These are phyloP conservation scores for Epinotia brunnichana DNA, from an alignment of 2,888 invertebrate species.

Conservation along the genomic window DNA sequence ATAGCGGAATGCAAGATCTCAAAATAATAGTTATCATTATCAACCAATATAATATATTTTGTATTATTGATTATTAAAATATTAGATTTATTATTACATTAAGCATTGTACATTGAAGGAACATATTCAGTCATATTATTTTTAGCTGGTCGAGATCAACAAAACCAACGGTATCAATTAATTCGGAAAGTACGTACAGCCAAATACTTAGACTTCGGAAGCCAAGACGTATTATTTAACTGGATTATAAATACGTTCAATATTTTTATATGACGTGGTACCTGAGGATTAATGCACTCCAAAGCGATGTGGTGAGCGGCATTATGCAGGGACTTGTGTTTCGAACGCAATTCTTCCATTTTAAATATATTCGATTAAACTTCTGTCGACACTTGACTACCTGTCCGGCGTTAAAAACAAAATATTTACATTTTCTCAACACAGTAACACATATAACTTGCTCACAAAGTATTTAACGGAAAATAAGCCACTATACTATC, in stretches of 20 bases:
- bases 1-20: too few species aligned
- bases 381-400: conserved; percentile 33
- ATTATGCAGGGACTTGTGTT: conserved; percentile 72
- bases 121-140: too few species aligned
- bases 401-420: conserved; percentile 32
- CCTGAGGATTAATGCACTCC: conserved; percentile 77
- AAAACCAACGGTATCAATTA: too few species aligned
- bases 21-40: too few species aligned
- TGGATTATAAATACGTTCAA: background rate
- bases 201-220: background rate
- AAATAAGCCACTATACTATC: conserved; percentile 2
- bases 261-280: conserved; percentile 47
- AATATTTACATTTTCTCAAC: conserved; percentile 45
- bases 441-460: conserved; percentile 7
- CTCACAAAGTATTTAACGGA: background rate
- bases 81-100: too few species aligned
- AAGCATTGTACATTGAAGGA: too few species aligned
- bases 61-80: too few species aligned
- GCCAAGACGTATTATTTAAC: background rate
- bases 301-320: conserved; percentile 76
- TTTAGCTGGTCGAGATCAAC: too few species aligned
- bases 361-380: conserved; percentile 32
- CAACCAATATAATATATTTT: too few species aligned
- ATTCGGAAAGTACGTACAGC: background rate
- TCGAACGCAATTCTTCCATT: conserved; percentile 75